Evolutionary conservation across 2,797 vertebrate species (phyloP).

Genomic region (Caiman crocodilus): DNA sequence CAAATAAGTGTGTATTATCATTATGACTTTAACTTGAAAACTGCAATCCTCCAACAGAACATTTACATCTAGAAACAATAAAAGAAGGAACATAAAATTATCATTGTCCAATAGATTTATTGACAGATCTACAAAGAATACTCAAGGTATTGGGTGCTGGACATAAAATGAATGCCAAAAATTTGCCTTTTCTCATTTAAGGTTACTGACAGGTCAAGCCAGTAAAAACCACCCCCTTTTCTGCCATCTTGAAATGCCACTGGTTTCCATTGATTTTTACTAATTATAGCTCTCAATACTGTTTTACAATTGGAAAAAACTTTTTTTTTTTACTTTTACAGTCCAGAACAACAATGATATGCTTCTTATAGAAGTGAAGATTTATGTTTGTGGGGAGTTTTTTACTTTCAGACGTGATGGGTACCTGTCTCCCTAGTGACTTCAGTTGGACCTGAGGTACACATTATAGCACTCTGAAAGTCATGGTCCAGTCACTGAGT

Average conservation of each 20-base stretch:
- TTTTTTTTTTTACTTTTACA: not conserved
- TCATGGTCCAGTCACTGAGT: accelerated
- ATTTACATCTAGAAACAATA: not conserved
- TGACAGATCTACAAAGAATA: not conserved
- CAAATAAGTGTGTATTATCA: not conserved
- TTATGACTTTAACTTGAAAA: not conserved
- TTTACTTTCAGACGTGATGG: accelerated
- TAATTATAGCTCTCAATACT: not conserved
- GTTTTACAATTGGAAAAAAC: not conserved
- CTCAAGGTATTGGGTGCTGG: not conserved
- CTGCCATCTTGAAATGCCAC: not conserved
- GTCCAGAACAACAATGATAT: not conserved
- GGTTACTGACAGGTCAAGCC: not conserved
- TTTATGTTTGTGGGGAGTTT: not conserved
- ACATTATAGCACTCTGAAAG: not conserved
- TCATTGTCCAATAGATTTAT: not conserved
- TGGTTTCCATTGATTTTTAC: not conserved
- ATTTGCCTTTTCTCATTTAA: not conserved
- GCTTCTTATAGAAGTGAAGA: not conserved
- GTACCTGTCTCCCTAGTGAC: accelerated
- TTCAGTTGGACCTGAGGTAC: not conserved
- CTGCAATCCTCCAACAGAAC: not conserved
- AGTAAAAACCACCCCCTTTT: too few species aligned
- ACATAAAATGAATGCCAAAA: not conserved
- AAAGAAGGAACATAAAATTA: not conserved